These are phyloP conservation scores for Notospermus geniculatus DNA, from an alignment of 1,140 invertebrate genomes.

Conservation along the genomic window DNA sequence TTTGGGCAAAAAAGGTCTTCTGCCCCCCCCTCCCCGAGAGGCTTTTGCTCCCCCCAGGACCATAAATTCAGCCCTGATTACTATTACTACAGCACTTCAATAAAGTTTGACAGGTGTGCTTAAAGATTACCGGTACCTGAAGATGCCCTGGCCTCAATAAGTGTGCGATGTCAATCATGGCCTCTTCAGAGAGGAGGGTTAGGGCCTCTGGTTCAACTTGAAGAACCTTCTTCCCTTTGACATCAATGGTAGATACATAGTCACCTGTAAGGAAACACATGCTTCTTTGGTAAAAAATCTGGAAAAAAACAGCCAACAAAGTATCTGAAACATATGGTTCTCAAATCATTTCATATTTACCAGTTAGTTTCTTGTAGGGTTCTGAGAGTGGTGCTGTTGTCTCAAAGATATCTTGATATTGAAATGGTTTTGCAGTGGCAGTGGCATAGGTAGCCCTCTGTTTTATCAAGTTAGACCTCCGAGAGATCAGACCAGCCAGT, in stretches of 20 bases:
- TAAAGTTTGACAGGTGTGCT: not conserved
- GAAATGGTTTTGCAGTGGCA: slow-evolving; percentile 47
- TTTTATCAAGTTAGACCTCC: too few species aligned
- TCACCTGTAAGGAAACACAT: slow-evolving; percentile 43
- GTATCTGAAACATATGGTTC: too few species aligned
- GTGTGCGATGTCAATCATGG: slow-evolving; percentile 55
- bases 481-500: too few species aligned
- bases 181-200: slow-evolving; percentile 49
- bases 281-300: too few species aligned
- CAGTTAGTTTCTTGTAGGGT: slow-evolving; percentile 51
- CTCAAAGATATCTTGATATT: slow-evolving; percentile 54
- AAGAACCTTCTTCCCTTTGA: slow-evolving; percentile 48
- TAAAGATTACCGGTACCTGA: slow-evolving; percentile 37
- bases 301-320: too few species aligned
- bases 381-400: slow-evolving; percentile 36
- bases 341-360: slow-evolving; percentile 23
- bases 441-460: slow-evolving; percentile 17
- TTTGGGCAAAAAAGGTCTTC: too few species aligned
- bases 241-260: slow-evolving; percentile 53
- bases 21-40: too few species aligned
- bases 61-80: not conserved
- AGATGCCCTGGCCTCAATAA: slow-evolving; percentile 52
- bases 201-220: slow-evolving; percentile 50
- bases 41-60: not conserved
- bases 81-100: not conserved